Evolutionary conservation across 2,797 vertebrate genomes (phyloP).

Genomic region (Crocodylus rhombifer): DNA sequence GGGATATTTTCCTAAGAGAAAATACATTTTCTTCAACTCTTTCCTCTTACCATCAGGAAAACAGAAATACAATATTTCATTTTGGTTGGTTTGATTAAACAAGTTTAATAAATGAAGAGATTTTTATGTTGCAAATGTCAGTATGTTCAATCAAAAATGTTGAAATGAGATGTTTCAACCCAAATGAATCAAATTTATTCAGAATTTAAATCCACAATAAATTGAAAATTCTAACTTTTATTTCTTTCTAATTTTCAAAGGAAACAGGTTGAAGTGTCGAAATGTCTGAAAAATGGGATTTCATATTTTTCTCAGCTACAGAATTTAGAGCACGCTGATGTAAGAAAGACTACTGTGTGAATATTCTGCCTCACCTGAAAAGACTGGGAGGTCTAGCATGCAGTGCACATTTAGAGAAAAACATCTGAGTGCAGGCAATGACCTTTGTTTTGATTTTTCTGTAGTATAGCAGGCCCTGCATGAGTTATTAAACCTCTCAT

Average conservation of each 20-base stretch:
- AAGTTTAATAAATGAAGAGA: too few relatives aligned
- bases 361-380: neutral
- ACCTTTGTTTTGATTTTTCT: fast-evolving
- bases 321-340: neutral
- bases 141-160: too few relatives aligned
- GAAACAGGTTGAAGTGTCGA: neutral
- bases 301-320: neutral
- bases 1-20: too few relatives aligned
- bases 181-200: too few relatives aligned
- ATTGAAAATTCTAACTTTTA: neutral
- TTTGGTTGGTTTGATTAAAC: too few relatives aligned
- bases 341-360: fast-evolving
- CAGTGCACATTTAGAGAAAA: neutral
- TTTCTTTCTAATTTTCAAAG: neutral
- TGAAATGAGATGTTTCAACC: too few relatives aligned
- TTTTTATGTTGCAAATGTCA: too few relatives aligned
- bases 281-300: neutral
- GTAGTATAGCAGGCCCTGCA: fast-evolving
- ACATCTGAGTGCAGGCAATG: neutral
- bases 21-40: too few relatives aligned
- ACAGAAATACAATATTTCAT: too few relatives aligned
- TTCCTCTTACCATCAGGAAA: neutral
- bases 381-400: fast-evolving
- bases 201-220: too few relatives aligned
- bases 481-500: neutral